Evolutionary conservation across 2,113 vertebrate species (phyloP).

Genomic region (Urocynchramus pylzowi): DNA sequence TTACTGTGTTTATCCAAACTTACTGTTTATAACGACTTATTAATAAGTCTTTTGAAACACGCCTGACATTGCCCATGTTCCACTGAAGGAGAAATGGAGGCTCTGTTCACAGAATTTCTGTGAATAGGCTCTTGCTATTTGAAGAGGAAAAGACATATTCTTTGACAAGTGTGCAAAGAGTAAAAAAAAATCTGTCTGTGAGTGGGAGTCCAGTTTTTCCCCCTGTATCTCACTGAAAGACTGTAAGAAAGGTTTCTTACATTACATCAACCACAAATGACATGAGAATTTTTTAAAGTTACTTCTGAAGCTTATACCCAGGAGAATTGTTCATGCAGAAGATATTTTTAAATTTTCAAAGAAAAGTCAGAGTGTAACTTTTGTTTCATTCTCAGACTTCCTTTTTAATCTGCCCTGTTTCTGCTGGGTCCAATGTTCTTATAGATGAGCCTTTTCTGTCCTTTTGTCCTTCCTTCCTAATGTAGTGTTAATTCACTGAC

Average conservation of each 20-base stretch:
- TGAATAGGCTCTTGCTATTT: background rate
- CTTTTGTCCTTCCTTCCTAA: background rate
- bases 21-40: background rate
- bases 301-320: slow-evolving; percentile 48
- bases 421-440: background rate
- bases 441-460: background rate
- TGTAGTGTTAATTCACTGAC: background rate
- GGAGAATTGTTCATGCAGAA: slow-evolving; percentile 45
- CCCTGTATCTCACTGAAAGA: slow-evolving; percentile 8
- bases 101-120: background rate
- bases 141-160: slow-evolving; percentile 16
- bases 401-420: background rate
- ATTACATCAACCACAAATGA: slow-evolving; percentile 47
- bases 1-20: background rate
- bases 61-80: background rate
- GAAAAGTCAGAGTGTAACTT: slow-evolving; percentile 21
- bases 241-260: slow-evolving; percentile 22
- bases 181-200: background rate
- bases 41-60: background rate
- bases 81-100: background rate
- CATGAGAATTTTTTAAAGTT: slow-evolving; percentile 62
- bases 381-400: background rate
- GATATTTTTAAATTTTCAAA: slow-evolving; percentile 65
- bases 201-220: slow-evolving; percentile 54
- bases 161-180: slow-evolving; percentile 47